phyloP scores from a whole-genome alignment of 2,113 vertebrate genomes.

The Phoenicopterus ruber region DNA sequence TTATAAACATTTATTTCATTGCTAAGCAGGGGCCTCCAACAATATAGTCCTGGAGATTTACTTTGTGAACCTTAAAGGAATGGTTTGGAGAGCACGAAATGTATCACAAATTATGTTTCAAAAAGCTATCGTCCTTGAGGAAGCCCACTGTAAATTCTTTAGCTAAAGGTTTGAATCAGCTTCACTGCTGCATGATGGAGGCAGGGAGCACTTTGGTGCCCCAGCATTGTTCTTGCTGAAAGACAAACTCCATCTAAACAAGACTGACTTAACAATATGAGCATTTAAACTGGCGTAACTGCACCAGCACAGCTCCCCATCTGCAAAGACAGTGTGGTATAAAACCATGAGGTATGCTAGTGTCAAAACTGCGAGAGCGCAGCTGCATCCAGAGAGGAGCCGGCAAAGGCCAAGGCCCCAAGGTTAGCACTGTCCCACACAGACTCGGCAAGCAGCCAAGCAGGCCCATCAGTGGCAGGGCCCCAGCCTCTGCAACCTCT shows the following conservation, averaged over 20 bases:
- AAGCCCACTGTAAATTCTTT: not conserved
- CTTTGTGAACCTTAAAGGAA: not conserved
- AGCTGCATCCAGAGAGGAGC: not conserved
- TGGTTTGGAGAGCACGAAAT: not conserved
- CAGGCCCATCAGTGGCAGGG: not conserved
- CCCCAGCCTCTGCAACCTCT: too few relatives aligned
- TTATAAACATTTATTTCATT: not conserved
- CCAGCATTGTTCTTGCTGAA: not conserved
- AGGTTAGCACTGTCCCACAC: too few relatives aligned
- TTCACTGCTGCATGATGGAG: not conserved
- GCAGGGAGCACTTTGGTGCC: too few relatives aligned
- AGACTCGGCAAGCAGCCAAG: accelerated
- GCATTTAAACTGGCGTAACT: not conserved
- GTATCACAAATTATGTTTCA: not conserved
- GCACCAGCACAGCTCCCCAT: not conserved
- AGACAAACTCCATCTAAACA: not conserved
- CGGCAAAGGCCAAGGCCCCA: accelerated
- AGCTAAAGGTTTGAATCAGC: not conserved
- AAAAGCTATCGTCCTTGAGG: not conserved
- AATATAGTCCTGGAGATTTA: not conserved
- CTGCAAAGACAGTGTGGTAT: not conserved
- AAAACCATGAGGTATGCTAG: not conserved
- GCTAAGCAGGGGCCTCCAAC: not conserved
- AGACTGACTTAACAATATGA: not conserved
- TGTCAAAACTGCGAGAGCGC: not conserved